phyloP scores from a whole-genome alignment of 2,797 vertebrate species.

The Heliangelus exortis region DNA sequence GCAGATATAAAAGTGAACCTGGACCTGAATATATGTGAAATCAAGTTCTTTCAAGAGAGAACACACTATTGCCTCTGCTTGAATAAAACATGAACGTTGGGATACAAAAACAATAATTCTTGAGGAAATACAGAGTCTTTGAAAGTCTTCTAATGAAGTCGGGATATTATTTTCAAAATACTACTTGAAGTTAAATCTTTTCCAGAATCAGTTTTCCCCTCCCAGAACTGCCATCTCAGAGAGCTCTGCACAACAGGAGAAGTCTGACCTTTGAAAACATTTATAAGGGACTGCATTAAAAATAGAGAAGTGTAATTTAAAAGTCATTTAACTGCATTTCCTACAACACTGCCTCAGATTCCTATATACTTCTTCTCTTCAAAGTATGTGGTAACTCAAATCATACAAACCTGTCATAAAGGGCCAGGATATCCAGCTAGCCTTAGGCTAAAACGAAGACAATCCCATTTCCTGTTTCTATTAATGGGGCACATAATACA shows the following conservation, averaged over 20 bases:
- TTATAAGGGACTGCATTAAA: not conserved
- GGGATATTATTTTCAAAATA: not conserved
- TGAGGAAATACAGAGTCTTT: not conserved
- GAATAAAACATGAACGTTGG: not conserved
- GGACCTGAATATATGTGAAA: not conserved
- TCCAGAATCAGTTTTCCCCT: not conserved
- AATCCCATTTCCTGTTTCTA: not conserved
- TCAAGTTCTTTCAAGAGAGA: not conserved
- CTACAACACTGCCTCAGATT: not conserved
- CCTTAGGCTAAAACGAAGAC: not conserved
- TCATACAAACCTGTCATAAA: not conserved
- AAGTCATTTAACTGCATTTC: not conserved
- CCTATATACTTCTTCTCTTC: not conserved
- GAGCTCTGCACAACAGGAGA: not conserved
- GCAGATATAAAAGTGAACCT: not conserved
- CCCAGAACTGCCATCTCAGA: not conserved
- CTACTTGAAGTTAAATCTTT: conserved; percentile 3
- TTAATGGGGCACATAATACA: not conserved
- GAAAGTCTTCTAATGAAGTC: not conserved
- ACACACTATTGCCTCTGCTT: not conserved
- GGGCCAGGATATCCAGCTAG: not conserved
- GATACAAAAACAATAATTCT: not conserved
- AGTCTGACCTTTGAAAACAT: conserved; percentile 6
- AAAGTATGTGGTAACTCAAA: not conserved
- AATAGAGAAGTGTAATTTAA: not conserved